These are phyloP conservation scores for Apeltes quadracus DNA, from an alignment of 2,113 vertebrate species.

Conservation along the genomic window DNA sequence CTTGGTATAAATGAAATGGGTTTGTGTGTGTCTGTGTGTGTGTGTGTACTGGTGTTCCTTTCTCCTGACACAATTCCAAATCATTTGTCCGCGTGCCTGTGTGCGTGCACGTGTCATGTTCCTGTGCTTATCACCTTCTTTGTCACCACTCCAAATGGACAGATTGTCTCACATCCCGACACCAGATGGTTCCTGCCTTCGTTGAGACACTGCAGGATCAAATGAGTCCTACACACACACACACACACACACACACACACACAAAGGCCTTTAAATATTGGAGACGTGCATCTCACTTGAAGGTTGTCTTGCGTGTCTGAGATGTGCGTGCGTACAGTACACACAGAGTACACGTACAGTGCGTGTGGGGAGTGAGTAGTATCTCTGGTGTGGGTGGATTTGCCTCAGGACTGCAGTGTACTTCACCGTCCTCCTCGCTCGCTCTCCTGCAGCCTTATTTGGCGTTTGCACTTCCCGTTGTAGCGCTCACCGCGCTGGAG, in stretches of 20 bases:
- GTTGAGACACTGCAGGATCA: constrained; percentile 70
- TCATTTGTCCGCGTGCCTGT: constrained; percentile 32
- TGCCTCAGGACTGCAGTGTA: constrained; percentile 68
- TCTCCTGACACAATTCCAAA: constrained; percentile 52
- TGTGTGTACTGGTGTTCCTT: constrained; percentile 43
- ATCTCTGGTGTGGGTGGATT: constrained; percentile 59
- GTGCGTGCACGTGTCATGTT: constrained; percentile 46
- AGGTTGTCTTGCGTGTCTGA: background rate
- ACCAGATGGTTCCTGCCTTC: constrained; percentile 79
- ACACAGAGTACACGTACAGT: background rate
- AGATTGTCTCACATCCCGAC: constrained; percentile 75
- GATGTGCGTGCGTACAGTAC: background rate
- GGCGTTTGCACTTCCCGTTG: constrained; percentile 44
- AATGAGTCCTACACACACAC: constrained; percentile 27
- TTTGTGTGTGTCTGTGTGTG: constrained; percentile 29
- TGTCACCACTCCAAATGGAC: constrained; percentile 79
- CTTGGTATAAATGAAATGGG: constrained; percentile 64
- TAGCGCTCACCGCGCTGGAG: constrained; percentile 31
- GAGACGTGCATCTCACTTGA: background rate
- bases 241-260: constrained; percentile 20
- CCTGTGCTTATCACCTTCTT: constrained; percentile 71
- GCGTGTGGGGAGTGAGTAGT: constrained; percentile 33
- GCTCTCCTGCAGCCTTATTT: constrained; percentile 48
- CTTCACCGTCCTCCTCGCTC: constrained; percentile 44
- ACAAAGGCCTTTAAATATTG: background rate